A percentile compares a stretch with the other conserved stretches of the same genome.
phyloP scores from a whole-genome alignment of 2,797 vertebrate species.

The Danionella dracula region DNA sequence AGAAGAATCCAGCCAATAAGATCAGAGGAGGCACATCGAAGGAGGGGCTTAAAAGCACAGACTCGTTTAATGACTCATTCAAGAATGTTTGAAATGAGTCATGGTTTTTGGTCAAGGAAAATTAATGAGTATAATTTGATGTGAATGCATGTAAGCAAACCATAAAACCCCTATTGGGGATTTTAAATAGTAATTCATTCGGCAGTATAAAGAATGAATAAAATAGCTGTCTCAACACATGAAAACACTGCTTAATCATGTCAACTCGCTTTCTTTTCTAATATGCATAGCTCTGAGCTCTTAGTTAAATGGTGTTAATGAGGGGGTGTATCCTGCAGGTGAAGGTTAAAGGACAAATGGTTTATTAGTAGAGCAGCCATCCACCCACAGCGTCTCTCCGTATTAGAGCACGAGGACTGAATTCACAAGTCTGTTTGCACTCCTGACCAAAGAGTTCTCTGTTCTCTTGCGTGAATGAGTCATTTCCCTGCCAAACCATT shows the following conservation, averaged over 20 bases:
- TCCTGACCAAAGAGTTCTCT: constrained; percentile 24
- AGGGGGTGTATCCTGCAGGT: constrained; percentile 21
- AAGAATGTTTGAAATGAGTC: too few species aligned
- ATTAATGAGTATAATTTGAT: too few species aligned
- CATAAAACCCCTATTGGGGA: too few species aligned
- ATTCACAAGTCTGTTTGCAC: constrained; percentile 25
- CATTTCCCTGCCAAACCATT: constrained; percentile 38
- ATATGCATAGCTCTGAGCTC: too few species aligned
- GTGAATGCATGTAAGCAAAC: too few species aligned
- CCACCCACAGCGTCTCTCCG: constrained; percentile 20
- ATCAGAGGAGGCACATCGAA: neutral
- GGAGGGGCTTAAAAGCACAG: neutral
- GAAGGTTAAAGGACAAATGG: constrained; percentile 28
- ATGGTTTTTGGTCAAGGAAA: too few species aligned
- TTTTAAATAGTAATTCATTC: too few species aligned
- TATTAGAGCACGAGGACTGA: constrained; percentile 4
- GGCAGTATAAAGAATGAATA: too few species aligned
- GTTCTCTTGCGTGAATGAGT: constrained; percentile 35
- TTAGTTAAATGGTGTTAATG: too few species aligned
- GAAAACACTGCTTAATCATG: too few species aligned
- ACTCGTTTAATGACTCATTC: neutral
- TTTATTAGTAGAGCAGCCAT: constrained; percentile 20
- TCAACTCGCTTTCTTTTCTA: too few species aligned
- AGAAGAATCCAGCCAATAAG: neutral
- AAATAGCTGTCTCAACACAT: too few species aligned